Percentiles rank a stretch among this genome's conserved stretches.
These are phyloP conservation scores for Betta splendens DNA, from an alignment of 2,797 vertebrate genomes.

Conservation along the genomic window DNA sequence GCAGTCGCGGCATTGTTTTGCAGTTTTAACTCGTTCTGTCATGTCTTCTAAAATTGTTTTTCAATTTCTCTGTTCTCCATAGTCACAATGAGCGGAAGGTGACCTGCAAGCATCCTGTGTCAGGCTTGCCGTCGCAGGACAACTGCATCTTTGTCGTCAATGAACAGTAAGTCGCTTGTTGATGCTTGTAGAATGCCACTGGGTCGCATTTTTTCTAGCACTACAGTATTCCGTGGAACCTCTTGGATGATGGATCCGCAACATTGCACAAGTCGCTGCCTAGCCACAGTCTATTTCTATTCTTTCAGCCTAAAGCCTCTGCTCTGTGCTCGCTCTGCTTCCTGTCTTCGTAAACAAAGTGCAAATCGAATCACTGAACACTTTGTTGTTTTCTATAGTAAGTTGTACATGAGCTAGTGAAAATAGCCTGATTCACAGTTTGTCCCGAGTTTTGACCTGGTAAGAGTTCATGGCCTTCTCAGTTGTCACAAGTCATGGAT, in stretches of 20 bases:
- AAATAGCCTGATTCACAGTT: conserved; percentile 40
- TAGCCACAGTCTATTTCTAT: conserved; percentile 29
- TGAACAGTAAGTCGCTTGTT: conserved; percentile 92
- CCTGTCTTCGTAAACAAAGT: too few relatives aligned
- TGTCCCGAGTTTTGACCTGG: conserved; percentile 8
- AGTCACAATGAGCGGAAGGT: conserved; percentile 99
- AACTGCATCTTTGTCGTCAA: conserved; percentile 99
- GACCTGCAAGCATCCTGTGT: conserved; percentile 96
- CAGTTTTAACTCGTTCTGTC: neutral
- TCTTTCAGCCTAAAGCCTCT: conserved; percentile 22
- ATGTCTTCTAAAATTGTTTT: conserved; percentile 22
- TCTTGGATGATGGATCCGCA: conserved; percentile 34
- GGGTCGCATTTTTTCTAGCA: conserved; percentile 60
- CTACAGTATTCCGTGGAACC: conserved; percentile 34
- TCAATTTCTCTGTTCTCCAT: conserved; percentile 8
- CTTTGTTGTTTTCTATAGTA: too few relatives aligned
- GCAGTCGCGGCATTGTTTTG: too few relatives aligned
- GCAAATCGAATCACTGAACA: too few relatives aligned
- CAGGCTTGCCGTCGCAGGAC: conserved; percentile 92
- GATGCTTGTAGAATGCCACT: conserved; percentile 55
- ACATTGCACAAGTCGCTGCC: conserved; percentile 30
- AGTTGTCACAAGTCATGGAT: conserved; percentile 28
- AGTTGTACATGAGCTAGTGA: conserved; percentile 21
- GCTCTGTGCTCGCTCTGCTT: conserved; percentile 19
- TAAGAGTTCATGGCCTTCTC: conserved; percentile 31